Evolutionary conservation across 1,140 invertebrate genomes (phyloP).

Genomic region (Trichonephila inaurata): DNA sequence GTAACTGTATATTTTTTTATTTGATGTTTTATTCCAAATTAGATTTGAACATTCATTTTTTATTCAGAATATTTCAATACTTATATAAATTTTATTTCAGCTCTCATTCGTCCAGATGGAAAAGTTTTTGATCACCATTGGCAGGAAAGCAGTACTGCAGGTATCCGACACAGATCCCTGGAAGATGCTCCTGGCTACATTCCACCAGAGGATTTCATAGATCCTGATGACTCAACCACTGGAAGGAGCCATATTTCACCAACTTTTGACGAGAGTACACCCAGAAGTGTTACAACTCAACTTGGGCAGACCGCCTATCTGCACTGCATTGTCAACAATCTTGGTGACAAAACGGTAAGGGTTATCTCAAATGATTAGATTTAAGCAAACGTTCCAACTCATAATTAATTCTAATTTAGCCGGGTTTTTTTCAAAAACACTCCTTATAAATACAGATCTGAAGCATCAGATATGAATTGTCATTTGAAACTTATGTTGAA

Average conservation of each 20-base stretch:
- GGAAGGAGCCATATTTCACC: conserved; percentile 45
- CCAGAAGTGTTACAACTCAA: conserved; percentile 89
- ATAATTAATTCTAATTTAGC: no score
- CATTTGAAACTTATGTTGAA: no score
- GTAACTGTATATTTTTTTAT: no score
- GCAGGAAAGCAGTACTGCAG: conserved; percentile 49
- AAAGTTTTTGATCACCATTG: not conserved
- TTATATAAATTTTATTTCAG: not conserved
- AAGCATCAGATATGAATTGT: no score
- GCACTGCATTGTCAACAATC: conserved; percentile 90
- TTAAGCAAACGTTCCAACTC: no score
- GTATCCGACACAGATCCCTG: conserved; percentile 24
- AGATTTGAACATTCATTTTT: no score
- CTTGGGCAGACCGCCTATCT: conserved; percentile 89
- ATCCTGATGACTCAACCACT: conserved; percentile 46
- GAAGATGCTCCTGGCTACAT: conserved; percentile 57
- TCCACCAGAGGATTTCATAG: conserved; percentile 56
- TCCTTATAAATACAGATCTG: no score
- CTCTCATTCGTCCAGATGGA: conserved; percentile 45
- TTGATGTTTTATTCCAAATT: no score
- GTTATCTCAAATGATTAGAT: no score
- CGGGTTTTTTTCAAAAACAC: no score
- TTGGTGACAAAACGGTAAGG: conserved; percentile 91
- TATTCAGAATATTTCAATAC: no score
- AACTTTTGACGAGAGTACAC: conserved; percentile 79